Conservation (phyloP, 2,113 vertebrate species). For the Panthera uncia region DNA sequence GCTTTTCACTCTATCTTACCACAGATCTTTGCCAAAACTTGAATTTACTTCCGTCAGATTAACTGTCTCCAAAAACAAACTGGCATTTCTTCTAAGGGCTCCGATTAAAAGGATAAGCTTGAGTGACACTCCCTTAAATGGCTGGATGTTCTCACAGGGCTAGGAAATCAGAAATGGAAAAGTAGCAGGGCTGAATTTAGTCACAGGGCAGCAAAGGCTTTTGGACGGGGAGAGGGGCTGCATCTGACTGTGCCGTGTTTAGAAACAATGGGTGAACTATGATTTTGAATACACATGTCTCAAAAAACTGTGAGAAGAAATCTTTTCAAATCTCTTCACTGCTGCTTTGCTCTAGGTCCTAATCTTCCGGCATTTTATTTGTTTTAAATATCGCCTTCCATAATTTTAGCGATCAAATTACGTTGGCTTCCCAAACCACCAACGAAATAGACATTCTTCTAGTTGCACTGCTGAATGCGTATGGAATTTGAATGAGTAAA, state of each 20-base stretch:
- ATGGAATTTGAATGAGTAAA: conserved; percentile 68
- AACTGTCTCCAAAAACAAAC: conserved; percentile 89
- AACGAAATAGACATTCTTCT: not conserved
- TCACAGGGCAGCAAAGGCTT: conserved; percentile 74
- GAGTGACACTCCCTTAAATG: conserved; percentile 81
- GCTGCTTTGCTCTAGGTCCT: not conserved
- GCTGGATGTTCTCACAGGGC: conserved; percentile 80
- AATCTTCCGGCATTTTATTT: conserved; percentile 6
- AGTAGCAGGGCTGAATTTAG: conserved; percentile 72
- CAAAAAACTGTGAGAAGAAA: conserved; percentile 62
- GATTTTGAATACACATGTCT: conserved; percentile 75
- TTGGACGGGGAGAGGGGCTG: conserved; percentile 70
- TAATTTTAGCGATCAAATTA: conserved; percentile 55
- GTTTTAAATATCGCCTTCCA: conserved; percentile 41
- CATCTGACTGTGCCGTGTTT: conserved; percentile 67
- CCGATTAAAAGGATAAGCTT: conserved; percentile 82
- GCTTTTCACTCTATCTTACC: conserved; percentile 83
- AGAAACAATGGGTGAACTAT: conserved; percentile 67
- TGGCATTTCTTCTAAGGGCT: conserved; percentile 84
- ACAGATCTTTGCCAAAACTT: conserved; percentile 90
- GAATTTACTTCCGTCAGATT: conserved; percentile 91
- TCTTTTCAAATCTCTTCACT: not conserved
- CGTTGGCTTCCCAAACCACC: not conserved
- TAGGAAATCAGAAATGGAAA: conserved; percentile 75
- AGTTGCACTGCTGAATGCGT: conserved; percentile 6